phyloP scores from a whole-genome alignment of 92 coral and sea anemone genomes.

The Phenganax subtilis region DNA sequence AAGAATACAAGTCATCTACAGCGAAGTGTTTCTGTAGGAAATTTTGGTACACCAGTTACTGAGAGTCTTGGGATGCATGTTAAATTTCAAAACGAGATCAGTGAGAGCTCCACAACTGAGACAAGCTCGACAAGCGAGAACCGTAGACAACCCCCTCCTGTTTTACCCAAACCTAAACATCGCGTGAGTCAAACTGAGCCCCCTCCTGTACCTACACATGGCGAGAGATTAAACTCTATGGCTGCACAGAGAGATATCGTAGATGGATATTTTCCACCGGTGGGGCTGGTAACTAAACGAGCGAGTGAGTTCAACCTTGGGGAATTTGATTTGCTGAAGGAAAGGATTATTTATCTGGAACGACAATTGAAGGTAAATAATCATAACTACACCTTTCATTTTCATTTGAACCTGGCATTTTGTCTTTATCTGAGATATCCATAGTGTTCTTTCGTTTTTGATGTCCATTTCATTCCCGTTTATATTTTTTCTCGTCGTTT shows the following conservation, averaged over 20 bases:
- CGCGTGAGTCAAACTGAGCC: constrained; percentile 2
- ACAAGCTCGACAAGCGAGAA: constrained; percentile 16
- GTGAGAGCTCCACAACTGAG: constrained; percentile 8
- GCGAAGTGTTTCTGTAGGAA: not conserved
- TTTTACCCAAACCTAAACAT: constrained; percentile 34
- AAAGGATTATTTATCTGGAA: constrained; percentile 80
- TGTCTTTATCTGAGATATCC: not conserved
- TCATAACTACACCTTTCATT: no score
- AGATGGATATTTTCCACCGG: constrained; percentile 59
- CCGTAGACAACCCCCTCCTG: constrained; percentile 32
- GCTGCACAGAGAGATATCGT: constrained; percentile 35
- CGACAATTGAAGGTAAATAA: constrained; percentile 72
- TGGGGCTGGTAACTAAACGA: constrained; percentile 76
- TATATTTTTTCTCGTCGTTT: not conserved
- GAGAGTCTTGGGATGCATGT: constrained; percentile 6
- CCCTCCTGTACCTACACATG: constrained; percentile 8
- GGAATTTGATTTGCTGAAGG: constrained; percentile 76
- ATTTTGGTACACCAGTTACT: not conserved
- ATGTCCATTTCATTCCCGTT: no score
- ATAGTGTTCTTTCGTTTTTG: not conserved
- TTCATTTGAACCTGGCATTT: not conserved
- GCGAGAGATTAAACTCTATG: constrained; percentile 22
- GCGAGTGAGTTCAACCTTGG: constrained; percentile 86
- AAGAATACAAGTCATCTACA: not conserved
- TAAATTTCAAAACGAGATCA: constrained; percentile 3